Evolutionary conservation across 2,113 vertebrate genomes (phyloP), one percentile per base, ranked within the genome.

Genomic region (Calidris pygmaea): DNA sequence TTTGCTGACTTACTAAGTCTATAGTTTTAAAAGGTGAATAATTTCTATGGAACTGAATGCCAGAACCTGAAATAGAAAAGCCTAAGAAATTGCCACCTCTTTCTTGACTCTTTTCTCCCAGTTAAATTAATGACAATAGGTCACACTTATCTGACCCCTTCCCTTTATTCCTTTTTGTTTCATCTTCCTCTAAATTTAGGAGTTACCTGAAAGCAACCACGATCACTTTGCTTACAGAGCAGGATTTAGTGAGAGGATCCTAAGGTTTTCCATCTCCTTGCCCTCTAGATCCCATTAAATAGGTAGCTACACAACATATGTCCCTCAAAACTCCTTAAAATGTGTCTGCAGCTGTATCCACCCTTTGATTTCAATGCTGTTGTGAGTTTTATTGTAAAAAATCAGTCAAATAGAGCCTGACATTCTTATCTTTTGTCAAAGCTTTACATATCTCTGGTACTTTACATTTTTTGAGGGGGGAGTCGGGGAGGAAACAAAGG

Each of bases 201-300:
- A 66, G n/a, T 87, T 53, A 90, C 22, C 15, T 73, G 77, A 82
- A 73, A 94, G 63, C 32, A 87, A 13, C 34, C 39, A 23, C 3
- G 6, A 85, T 8, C 26, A 12, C 20, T 82, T 94, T 86, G 19
- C 34, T 92, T 79, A 60, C 10, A 29, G 66, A 74, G 50, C 58
- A 79, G 84, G 76, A 89, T 91, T 95, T 94, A 81, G 26, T 12
- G 52, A 55, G 11, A 55, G 37, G 26, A 11, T 95, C 18, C 15
- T 43, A 35, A 5, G 14, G 34, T 84, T 94, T 96, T 87, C 65
- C 56, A 43, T 34, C n/a, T 43, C 34, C 56, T 81, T 92, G 47
- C 13, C 43, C 43, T 75, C 43, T 63, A 87, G 55, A 95, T 93
- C 90, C 75, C 63, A 84, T 95, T 93, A 92, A 92, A 88, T n/a